These are phyloP conservation scores for Typhlichthys eigenmanni DNA, from an alignment of 2,797 vertebrate genomes.

Conservation along the genomic window DNA sequence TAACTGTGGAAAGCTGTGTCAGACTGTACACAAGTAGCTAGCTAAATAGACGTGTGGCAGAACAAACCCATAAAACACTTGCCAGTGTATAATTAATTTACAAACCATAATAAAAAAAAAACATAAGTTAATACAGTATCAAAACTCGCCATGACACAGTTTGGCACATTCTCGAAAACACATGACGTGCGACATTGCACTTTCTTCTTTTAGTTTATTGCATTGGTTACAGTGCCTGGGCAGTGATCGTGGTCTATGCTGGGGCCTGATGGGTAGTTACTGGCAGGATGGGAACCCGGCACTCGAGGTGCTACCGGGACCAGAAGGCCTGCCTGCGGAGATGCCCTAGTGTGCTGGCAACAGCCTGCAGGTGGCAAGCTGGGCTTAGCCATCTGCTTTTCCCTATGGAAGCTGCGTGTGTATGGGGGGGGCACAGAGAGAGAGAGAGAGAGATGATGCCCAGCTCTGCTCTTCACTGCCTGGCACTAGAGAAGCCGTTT, in stretches of 20 bases:
- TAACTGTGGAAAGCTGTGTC: slow-evolving; percentile 65
- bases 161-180: slow-evolving; percentile 80
- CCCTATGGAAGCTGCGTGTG: slow-evolving; percentile 72
- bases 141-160: slow-evolving; percentile 73
- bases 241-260: slow-evolving; percentile 50
- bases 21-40: slow-evolving; percentile 70
- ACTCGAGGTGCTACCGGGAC: slow-evolving; percentile 54
- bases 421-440: slow-evolving; percentile 48
- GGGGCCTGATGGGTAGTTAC: slow-evolving; percentile 32
- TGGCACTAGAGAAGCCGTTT: slow-evolving; percentile 29
- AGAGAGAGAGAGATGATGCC: slow-evolving; percentile 56
- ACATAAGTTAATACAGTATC: slow-evolving; percentile 64
- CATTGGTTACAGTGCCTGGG: slow-evolving; percentile 73
- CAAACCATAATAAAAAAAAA: slow-evolving; percentile 71
- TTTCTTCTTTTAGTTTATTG: slow-evolving; percentile 80
- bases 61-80: slow-evolving; percentile 72
- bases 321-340: slow-evolving; percentile 56
- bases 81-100: slow-evolving; percentile 71
- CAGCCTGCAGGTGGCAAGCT: slow-evolving; percentile 78
- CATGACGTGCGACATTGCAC: slow-evolving; percentile 73
- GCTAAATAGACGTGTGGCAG: slow-evolving; percentile 62
- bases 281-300: slow-evolving; percentile 56
- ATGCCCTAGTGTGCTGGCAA: slow-evolving; percentile 60
- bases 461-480: slow-evolving; percentile 70
- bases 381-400: slow-evolving; percentile 79